Evolutionary conservation across 2,888 invertebrate genomes (phyloP), one percentile per base, ranked within the genome.

Genomic region (Apotomis capreana): DNA sequence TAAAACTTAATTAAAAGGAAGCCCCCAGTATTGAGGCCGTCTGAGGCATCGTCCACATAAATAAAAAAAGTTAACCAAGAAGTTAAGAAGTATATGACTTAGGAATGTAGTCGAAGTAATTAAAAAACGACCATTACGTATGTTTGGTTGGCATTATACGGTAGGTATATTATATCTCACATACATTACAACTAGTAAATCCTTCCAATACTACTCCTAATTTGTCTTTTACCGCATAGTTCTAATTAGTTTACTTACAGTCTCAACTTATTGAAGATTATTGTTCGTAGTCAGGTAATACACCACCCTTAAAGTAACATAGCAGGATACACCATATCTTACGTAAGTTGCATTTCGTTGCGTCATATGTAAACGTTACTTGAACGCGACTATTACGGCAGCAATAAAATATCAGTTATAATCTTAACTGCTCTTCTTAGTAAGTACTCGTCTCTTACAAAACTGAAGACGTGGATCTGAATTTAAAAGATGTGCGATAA

Each of bases 361-460:
- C 26, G 64, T 65, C 26, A 63, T 52, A 64, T 40, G 40, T 36
- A 57, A 37, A 57, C 64, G n/a, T 57, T 51, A 64, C 51, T 64
- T 52, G 40, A 40, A 51, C 40, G 12, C 54, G 64, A 65, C 59
- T 70, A 63, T 60, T 65, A 65, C 46, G 70, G 65, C 36, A 69
- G 69, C 40, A 65, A 65, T 65, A 55, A 60, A 65, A 70, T 63
- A 64, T 65, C 46, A 65, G 59, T 59, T 60, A 54, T 65, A 70
- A 70, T 65, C 54, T 65, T 60, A 70, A 70, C 15, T 46, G 36
- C 59, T 70, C 63, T 37, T 54, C 70, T 54, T 67, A 46, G 54
- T 51, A 57, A 57, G 15, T 40, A 55, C 44, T 54, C 26, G 26
- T 40, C 60, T 60, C 60, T 71, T 67, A 46, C 70, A 71, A 67